Conservation (phyloP, 2,113 vertebrate species). For the Cebidichthys violaceus region DNA sequence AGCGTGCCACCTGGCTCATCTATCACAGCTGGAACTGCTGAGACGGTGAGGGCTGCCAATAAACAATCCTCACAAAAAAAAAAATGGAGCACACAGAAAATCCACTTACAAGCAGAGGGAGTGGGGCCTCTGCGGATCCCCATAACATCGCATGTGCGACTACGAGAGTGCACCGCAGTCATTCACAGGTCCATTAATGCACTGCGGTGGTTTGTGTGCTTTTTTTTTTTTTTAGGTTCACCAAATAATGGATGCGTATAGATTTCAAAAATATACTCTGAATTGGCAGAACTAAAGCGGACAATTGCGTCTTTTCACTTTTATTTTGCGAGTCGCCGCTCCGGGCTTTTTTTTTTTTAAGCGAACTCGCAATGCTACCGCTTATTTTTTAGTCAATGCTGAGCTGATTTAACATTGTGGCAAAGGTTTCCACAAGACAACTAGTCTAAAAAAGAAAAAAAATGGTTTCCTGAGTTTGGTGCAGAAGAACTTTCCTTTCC, state of each 20-base stretch:
- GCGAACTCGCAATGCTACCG: neutral
- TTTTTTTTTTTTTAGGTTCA: slow-evolving; percentile 11
- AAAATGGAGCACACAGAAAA: slow-evolving; percentile 75
- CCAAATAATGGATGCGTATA: slow-evolving; percentile 11
- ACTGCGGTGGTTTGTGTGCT: neutral
- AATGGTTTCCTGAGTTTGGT: slow-evolving; percentile 18
- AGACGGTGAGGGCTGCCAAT: slow-evolving; percentile 82
- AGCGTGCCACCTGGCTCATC: slow-evolving; percentile 82
- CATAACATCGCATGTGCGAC: slow-evolving; percentile 28
- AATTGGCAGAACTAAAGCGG: neutral
- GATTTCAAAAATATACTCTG: slow-evolving; percentile 2
- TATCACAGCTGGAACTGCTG: slow-evolving; percentile 82
- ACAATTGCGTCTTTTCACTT: neutral
- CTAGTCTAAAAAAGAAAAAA: neutral
- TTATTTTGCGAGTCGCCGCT: neutral
- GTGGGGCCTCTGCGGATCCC: slow-evolving; percentile 46
- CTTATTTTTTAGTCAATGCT: neutral
- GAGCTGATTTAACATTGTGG: neutral
- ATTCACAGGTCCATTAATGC: slow-evolving; percentile 33
- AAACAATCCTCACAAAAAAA: slow-evolving; percentile 78
- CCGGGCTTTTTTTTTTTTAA: neutral
- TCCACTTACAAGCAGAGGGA: slow-evolving; percentile 66
- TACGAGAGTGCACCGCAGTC: slow-evolving; percentile 42
- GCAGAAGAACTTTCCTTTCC: neutral
- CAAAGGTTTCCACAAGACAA: neutral